These are phyloP conservation scores for Taurulus bubalis DNA, from an alignment of 2,113 vertebrate genomes.

Conservation along the genomic window DNA sequence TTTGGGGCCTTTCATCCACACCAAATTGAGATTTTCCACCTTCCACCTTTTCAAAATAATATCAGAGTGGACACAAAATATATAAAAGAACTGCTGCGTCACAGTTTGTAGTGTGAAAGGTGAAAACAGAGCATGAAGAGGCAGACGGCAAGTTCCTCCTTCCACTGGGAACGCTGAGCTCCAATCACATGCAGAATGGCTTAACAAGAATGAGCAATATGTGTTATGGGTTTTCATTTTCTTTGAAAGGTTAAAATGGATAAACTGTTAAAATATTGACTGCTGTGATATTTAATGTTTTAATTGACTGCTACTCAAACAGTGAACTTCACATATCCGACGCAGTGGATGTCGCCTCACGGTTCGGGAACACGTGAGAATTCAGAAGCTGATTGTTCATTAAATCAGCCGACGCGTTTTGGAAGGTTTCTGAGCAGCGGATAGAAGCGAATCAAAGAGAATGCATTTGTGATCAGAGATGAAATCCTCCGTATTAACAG, in stretches of 20 bases:
- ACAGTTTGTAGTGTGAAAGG: background rate
- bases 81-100: background rate
- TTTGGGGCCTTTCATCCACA: too few species aligned
- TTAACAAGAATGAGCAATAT: background rate
- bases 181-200: background rate
- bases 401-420: constrained; percentile 16
- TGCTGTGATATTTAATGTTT: background rate
- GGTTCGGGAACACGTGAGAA: constrained; percentile 3
- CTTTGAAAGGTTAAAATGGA: background rate
- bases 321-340: background rate
- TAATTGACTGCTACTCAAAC: background rate
- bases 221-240: background rate
- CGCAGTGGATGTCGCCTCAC: constrained; percentile 1
- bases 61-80: background rate
- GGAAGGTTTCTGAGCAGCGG: constrained; percentile 5
- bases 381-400: constrained; percentile 28
- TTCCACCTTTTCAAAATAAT: too few species aligned
- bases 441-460: constrained; percentile 50
- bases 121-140: background rate
- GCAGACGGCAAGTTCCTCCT: background rate
- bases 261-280: background rate
- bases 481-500: constrained; percentile 19
- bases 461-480: constrained; percentile 40
- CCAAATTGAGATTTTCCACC: too few species aligned
- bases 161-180: background rate